phyloP scores from a whole-genome alignment of 1,140 invertebrate species.

The Brachionus rotundiformis region DNA sequence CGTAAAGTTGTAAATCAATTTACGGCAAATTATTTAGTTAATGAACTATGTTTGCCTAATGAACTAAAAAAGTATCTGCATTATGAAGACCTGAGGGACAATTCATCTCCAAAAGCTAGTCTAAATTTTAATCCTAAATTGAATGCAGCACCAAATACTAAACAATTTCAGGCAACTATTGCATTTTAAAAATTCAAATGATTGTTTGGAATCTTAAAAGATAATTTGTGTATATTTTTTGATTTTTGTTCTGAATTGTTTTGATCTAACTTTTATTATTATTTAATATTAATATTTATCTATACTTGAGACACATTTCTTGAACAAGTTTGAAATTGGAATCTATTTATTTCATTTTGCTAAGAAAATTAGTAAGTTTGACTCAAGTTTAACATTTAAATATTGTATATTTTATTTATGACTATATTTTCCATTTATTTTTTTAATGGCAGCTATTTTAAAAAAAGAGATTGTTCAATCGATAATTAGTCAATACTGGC shows the following conservation, averaged over 20 bases:
- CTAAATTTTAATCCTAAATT: not conserved
- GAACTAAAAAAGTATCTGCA: constrained; percentile 42
- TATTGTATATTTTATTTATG: not conserved
- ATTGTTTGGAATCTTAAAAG: not conserved
- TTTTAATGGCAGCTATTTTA: constrained; percentile 1
- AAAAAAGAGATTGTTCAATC: constrained; percentile 14
- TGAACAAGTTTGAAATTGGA: not conserved
- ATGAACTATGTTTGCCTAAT: constrained; percentile 32
- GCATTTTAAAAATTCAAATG: constrained; percentile 32
- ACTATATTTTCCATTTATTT: not conserved
- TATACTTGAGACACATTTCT: not conserved
- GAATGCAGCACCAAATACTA: not conserved
- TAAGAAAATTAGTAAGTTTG: not conserved
- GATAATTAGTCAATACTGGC: not conserved
- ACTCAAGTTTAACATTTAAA: not conserved
- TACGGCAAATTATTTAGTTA: not conserved
- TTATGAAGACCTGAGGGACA: constrained; percentile 29
- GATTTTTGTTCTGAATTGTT: not conserved
- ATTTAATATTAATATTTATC: not conserved
- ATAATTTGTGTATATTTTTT: not conserved
- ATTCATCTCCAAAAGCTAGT: constrained; percentile 8
- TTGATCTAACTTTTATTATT: not conserved
- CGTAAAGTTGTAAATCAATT: constrained; percentile 48
- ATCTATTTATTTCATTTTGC: too few species aligned
- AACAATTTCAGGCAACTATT: constrained; percentile 6